Base-by-base conservation (phyloP, 2,888 invertebrate genomes). In the Sussaba pulchella region DNA sequence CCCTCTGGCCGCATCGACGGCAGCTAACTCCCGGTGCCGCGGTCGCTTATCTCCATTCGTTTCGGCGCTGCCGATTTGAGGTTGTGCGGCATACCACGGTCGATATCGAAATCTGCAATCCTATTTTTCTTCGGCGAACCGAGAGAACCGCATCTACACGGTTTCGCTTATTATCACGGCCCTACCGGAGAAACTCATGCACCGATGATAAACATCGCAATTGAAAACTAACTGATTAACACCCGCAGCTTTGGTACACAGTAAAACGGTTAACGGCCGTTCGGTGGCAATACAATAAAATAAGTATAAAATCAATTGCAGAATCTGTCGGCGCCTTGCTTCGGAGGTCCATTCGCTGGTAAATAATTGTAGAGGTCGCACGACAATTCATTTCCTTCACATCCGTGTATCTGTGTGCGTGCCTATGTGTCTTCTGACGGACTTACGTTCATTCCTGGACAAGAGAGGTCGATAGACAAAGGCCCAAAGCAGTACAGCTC, bases 31-130 rank as follows among this genome's bases (percentile, higher is more conserved):
- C 43, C 39, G 41, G 69, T 72, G 61, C 59, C 52, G 69, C 43
- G 57, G 41, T 17, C 45, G 63, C 77, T 81, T 77, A 72, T 77
- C 81, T 70, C 64, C 47, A 77, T 73, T 73, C 77, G 76, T 77
- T 81, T 77, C 36, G 81, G 77, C 73, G 41, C 17, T 67, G 72
- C 63, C 61, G 50, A 12, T 72, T n/a, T n/a, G n/a, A n/a, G n/a
- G n/a, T n/a, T n/a, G n/a, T n/a, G n/a, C n/a, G n/a, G n/a, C n/a
- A n/a, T n/a, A n/a, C n/a, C n/a, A n/a, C n/a, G n/a, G n/a, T n/a
- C n/a, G n/a, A n/a, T n/a, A n/a, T n/a, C n/a, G n/a, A n/a, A n/a
- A n/a, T n/a, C n/a, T n/a, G n/a, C n/a, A n/a, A n/a, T n/a, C n/a
- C n/a, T n/a, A n/a, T n/a, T n/a, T n/a, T n/a, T n/a, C n/a, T n/a